phyloP scores from a whole-genome alignment of 2,797 vertebrate species.

The Diplodus puntazzo region DNA sequence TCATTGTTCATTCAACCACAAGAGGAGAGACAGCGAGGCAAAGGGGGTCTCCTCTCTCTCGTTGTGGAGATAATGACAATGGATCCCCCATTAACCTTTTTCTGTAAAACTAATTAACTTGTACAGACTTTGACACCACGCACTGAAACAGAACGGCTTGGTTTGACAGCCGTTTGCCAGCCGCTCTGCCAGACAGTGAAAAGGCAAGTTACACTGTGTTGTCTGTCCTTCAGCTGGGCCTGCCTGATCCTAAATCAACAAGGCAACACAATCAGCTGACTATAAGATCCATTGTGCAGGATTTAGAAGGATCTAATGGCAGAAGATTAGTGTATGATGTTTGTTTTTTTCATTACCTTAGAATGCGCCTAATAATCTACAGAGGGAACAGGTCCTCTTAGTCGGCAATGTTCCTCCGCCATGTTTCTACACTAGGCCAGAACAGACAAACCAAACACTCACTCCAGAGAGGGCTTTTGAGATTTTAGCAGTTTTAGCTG shows the following conservation, averaged over 20 bases:
- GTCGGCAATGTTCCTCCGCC: too few relatives aligned
- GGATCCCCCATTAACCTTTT: conserved; percentile 64
- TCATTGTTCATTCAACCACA: conserved; percentile 26
- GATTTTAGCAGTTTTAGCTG: too few relatives aligned
- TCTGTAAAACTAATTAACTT: conserved; percentile 65
- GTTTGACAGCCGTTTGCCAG: conserved; percentile 22
- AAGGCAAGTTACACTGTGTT: background rate
- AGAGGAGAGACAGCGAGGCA: background rate
- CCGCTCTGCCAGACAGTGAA: background rate
- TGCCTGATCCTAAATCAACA: background rate
- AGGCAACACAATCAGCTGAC: conserved; percentile 10
- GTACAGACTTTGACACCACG: conserved; percentile 35
- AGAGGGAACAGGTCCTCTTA: too few relatives aligned
- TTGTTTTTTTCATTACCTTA: too few relatives aligned
- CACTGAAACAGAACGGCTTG: conserved; percentile 36
- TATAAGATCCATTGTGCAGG: background rate
- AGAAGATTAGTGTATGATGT: too few relatives aligned
- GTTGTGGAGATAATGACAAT: conserved; percentile 47
- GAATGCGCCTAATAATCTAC: too few relatives aligned
- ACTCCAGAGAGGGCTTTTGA: too few relatives aligned
- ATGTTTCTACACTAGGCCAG: too few relatives aligned
- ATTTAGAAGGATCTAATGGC: too few relatives aligned
- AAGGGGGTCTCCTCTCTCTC: conserved; percentile 19
- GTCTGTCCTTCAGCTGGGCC: background rate
- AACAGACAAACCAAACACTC: too few relatives aligned